phyloP scores from a whole-genome alignment of 2,888 invertebrate species.

The Amiota minor region DNA sequence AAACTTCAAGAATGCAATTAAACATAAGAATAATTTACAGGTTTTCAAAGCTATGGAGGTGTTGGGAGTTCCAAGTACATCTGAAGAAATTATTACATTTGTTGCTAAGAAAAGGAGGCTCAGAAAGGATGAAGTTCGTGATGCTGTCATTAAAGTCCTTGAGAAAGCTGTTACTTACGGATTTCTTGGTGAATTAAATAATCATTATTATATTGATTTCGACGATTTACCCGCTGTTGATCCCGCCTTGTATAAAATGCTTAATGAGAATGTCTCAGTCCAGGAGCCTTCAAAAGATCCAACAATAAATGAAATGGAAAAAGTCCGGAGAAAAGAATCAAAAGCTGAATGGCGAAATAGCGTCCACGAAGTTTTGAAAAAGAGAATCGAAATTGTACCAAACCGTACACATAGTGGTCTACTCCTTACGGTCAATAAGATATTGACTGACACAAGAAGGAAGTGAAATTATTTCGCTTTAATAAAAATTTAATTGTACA shows the following conservation, averaged over 20 bases:
- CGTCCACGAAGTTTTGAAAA: too few species aligned
- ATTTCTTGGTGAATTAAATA: conserved; percentile 1
- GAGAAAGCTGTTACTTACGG: conserved; percentile 10
- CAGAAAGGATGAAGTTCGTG: not conserved
- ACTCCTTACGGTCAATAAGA: too few species aligned
- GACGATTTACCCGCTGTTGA: not conserved
- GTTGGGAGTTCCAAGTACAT: not conserved
- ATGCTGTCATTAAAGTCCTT: not conserved
- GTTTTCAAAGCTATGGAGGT: not conserved
- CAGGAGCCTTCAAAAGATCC: not conserved
- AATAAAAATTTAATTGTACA: too few species aligned
- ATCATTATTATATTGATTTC: not conserved
- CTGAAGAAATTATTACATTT: not conserved
- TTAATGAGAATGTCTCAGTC: not conserved
- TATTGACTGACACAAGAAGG: too few species aligned
- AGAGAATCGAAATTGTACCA: too few species aligned
- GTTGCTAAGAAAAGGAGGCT: not conserved
- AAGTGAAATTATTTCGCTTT: too few species aligned
- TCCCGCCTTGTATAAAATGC: not conserved
- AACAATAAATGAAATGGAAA: not conserved
- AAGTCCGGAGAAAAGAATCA: not conserved
- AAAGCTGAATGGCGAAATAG: too few species aligned
- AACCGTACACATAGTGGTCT: too few species aligned
- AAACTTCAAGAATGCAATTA: not conserved
- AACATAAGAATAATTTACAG: not conserved